Conservation (phyloP, 2,113 vertebrate genomes). For the Isichthys henryi region DNA sequence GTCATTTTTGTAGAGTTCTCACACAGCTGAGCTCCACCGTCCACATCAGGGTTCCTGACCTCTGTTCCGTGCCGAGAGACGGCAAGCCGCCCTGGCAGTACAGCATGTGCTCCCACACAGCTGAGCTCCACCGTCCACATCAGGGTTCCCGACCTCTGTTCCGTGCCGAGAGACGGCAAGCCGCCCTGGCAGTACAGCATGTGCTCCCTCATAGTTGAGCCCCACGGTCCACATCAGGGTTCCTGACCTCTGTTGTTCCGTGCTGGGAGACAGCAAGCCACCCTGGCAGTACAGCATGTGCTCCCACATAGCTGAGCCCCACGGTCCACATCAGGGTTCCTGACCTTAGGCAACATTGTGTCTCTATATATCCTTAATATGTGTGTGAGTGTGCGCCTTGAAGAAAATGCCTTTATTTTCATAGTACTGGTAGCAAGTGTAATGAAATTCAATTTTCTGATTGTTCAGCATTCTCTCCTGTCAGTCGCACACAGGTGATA, state of each 20-base stretch:
- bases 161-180: too few species aligned
- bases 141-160: too few species aligned
- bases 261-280: too few species aligned
- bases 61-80: too few species aligned
- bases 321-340: not conserved
- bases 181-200: too few species aligned
- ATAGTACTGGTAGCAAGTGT: not conserved
- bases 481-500: not conserved
- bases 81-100: too few species aligned
- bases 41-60: too few species aligned
- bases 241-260: too few species aligned
- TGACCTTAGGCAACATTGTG: not conserved
- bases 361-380: not conserved
- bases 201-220: too few species aligned
- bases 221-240: too few species aligned
- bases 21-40: not conserved
- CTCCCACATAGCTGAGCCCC: not conserved
- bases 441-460: not conserved
- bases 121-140: too few species aligned
- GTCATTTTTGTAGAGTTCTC: not conserved
- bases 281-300: not conserved
- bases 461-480: not conserved
- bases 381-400: not conserved
- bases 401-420: not conserved
- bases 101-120: too few species aligned